These are phyloP conservation scores for Cephus rjabovi DNA, from an alignment of 2,888 invertebrate species.

Conservation along the genomic window DNA sequence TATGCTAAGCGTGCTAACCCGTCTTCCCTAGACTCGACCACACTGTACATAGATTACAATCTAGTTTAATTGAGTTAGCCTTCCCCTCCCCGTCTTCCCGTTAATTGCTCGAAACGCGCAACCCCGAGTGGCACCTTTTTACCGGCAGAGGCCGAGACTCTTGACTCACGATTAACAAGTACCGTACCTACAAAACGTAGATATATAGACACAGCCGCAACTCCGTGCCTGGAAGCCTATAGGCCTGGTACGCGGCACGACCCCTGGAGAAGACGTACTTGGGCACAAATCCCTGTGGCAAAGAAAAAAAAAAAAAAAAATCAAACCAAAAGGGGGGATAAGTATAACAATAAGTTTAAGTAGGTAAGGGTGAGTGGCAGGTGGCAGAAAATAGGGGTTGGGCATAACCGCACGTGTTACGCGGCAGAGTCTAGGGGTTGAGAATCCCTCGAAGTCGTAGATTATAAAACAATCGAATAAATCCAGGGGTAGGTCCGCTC, in stretches of 20 bases:
- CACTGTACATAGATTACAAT: constrained; percentile 57
- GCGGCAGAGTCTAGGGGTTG: not conserved
- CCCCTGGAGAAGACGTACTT: not conserved
- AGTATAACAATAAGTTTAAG: not conserved
- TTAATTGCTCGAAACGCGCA: constrained; percentile 45
- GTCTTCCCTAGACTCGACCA: constrained; percentile 47
- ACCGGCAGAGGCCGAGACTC: not conserved
- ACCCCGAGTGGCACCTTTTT: constrained; percentile 14
- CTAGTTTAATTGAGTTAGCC: constrained; percentile 58
- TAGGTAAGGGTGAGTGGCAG: not conserved
- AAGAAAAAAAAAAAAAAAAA: not conserved
- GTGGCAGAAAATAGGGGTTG: not conserved
- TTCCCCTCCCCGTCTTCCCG: constrained; percentile 11
- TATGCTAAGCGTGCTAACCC: constrained; percentile 60
- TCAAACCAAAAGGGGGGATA: not conserved
- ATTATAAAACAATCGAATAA: constrained; percentile 41
- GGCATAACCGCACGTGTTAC: not conserved
- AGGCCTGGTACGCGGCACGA: not conserved
- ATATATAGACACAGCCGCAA: not conserved
- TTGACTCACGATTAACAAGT: not conserved
- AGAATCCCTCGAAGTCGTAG: constrained; percentile 9
- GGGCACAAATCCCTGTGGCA: not conserved
- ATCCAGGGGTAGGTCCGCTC: constrained; percentile 13
- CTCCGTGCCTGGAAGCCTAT: not conserved
- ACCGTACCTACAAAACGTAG: not conserved